Evolutionary conservation across 1,140 invertebrate genomes (phyloP).

Genomic region (Hirudo medicinalis): DNA sequence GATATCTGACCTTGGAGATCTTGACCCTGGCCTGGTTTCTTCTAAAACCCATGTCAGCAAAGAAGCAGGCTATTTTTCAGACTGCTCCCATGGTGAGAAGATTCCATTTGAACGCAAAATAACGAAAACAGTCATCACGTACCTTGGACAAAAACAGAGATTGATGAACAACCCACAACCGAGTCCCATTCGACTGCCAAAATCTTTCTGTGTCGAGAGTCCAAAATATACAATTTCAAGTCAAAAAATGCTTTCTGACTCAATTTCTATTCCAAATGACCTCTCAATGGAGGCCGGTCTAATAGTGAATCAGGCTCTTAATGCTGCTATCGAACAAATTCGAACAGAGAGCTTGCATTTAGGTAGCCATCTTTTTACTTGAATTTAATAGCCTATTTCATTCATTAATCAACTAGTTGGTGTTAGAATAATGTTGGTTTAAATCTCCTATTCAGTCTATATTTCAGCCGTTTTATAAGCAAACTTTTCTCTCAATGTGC

Average conservation of each 20-base stretch:
- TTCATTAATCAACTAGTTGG: not conserved
- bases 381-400: not conserved
- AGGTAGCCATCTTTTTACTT: not conserved
- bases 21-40: not conserved
- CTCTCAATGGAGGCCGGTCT: not conserved
- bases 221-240: constrained; percentile 2
- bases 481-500: no score
- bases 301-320: constrained; percentile 1
- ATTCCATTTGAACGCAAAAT: constrained; percentile 10
- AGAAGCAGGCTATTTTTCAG: constrained; percentile 12
- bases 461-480: no score
- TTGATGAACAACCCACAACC: not conserved
- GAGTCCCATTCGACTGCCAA: not conserved
- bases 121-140: constrained; percentile 11
- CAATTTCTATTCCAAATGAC: not conserved
- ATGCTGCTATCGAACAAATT: constrained; percentile 6
- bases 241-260: not conserved
- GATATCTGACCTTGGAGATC: constrained; percentile 9
- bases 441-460: no score
- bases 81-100: constrained; percentile 1
- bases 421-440: no score
- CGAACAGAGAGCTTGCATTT: not conserved
- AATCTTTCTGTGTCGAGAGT: not conserved
- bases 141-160: not conserved
- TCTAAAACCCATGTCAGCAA: constrained; percentile 4